Base-by-base conservation (phyloP, 2,888 invertebrate genomes). In the Callosobruchus maculatus region DNA sequence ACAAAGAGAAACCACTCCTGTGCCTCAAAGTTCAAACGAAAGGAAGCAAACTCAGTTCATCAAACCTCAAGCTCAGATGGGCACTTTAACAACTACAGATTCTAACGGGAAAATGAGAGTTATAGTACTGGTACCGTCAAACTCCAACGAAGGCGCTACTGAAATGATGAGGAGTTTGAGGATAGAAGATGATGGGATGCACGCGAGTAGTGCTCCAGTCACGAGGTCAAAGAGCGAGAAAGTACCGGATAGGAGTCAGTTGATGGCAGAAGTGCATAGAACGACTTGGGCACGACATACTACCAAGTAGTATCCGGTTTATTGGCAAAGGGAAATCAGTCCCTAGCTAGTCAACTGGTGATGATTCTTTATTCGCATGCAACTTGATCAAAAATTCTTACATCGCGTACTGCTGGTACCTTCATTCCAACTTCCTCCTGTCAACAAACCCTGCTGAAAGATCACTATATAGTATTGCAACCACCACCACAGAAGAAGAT, bases 251-350 rank as follows among this genome's bases (percentile, higher is more conserved):
- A 91, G 95, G 73, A 95, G 93, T 86, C 95, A 95, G 84, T 90
- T 95, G 85, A 94, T 95, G 94, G 92, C 92, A 22, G 94, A 95
- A 81, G 91, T 96, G 80, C 93, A 93, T 83, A 89, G 95, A 79
- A 92, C 94, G 7, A 92, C 93, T 77, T 96, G 95, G 95, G 95
- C 95, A 21, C 89, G 96, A 80, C 96, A 96, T 84, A 96, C 96
- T 30, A 96, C 95, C 49, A 96, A 95, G 88, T 95, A 87, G 88
- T 20, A 30, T 9, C 30, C 30, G n/a, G n/a, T n/a, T n/a, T n/a
- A n/a, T n/a, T n/a, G n/a, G n/a, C n/a, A n/a, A n/a, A n/a, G n/a
- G n/a, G n/a, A n/a, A n/a, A n/a, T n/a, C n/a, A n/a, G n/a, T n/a
- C n/a, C n/a, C n/a, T n/a, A n/a, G n/a, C n/a, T n/a, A n/a, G n/a